Evolutionary conservation across 2,888 invertebrate genomes (phyloP).

Genomic region (Phrixothrix hirtus): DNA sequence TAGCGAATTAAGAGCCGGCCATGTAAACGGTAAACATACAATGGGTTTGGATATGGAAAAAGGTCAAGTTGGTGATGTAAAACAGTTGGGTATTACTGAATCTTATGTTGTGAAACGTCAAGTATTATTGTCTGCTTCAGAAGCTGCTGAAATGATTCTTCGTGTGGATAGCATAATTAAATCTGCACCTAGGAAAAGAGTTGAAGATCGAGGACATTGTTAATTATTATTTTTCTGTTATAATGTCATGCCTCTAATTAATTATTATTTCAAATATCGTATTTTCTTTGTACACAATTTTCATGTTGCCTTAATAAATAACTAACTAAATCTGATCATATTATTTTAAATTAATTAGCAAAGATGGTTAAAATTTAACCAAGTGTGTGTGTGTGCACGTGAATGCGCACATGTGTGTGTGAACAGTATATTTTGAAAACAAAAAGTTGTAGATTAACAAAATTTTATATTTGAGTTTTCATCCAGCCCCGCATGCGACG

Average conservation of each 20-base stretch:
- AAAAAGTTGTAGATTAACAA: no score
- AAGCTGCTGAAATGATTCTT: conserved; percentile 98
- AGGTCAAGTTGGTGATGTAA: conserved; percentile 89
- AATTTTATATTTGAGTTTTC: no score
- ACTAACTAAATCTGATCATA: not conserved
- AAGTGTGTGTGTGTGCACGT: not conserved
- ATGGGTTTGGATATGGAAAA: conserved; percentile 89
- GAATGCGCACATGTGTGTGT: not conserved
- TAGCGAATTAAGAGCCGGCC: conserved; percentile 88
- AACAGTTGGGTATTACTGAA: conserved; percentile 89
- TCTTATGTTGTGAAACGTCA: conserved; percentile 97
- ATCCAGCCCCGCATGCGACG: no score
- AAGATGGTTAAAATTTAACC: no score
- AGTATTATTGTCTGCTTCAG: conserved; percentile 90
- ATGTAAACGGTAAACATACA: conserved; percentile 74
- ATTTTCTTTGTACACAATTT: not conserved
- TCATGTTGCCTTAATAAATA: not conserved
- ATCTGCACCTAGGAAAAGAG: conserved; percentile 85
- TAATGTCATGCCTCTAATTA: not conserved
- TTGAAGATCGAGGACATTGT: conserved; percentile 83
- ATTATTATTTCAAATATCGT: not conserved
- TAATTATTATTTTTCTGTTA: conserved; percentile 53
- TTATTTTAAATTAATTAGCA: not conserved
- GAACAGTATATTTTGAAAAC: not conserved
- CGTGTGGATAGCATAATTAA: conserved; percentile 97